These are phyloP conservation scores for Ophion obscuratus DNA, from an alignment of 2,888 invertebrate species.

Conservation along the genomic window DNA sequence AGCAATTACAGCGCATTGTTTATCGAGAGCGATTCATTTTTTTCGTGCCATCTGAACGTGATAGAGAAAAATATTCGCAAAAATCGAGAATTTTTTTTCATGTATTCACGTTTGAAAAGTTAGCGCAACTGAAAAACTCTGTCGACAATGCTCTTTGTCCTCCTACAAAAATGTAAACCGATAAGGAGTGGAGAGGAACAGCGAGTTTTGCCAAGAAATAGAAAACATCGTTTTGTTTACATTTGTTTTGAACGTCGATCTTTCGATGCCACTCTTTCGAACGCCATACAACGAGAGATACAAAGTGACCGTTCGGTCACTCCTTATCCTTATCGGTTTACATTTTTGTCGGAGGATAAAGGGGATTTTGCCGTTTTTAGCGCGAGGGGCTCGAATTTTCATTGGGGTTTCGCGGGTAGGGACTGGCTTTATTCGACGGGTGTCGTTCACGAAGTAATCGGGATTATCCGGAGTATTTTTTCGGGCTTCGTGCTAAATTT, in stretches of 20 bases:
- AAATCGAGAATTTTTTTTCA: not conserved
- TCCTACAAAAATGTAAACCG: not conserved
- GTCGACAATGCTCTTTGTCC: not conserved
- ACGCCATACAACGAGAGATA: too few species aligned
- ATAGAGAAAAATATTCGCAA: not conserved
- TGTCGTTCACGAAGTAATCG: too few species aligned
- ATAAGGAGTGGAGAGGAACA: conserved; percentile 1
- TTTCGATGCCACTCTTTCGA: not conserved
- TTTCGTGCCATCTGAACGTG: not conserved
- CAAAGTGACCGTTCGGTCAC: too few species aligned
- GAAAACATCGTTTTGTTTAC: conserved; percentile 9
- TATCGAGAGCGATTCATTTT: not conserved
- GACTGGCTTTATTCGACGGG: too few species aligned
- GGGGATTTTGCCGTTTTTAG: too few species aligned
- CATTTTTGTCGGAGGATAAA: too few species aligned
- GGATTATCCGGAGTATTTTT: too few species aligned
- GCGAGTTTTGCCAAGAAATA: conserved; percentile 8
- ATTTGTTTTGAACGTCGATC: not conserved
- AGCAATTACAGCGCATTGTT: not conserved
- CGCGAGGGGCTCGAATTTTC: too few species aligned
- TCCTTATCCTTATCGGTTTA: too few species aligned
- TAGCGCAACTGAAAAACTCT: not conserved
- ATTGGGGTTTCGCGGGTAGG: too few species aligned
- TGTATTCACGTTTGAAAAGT: not conserved
- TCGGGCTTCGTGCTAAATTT: too few species aligned